Base-by-base conservation (phyloP, 2,797 vertebrate species). In the Microctenopoma stevenorrisi region DNA sequence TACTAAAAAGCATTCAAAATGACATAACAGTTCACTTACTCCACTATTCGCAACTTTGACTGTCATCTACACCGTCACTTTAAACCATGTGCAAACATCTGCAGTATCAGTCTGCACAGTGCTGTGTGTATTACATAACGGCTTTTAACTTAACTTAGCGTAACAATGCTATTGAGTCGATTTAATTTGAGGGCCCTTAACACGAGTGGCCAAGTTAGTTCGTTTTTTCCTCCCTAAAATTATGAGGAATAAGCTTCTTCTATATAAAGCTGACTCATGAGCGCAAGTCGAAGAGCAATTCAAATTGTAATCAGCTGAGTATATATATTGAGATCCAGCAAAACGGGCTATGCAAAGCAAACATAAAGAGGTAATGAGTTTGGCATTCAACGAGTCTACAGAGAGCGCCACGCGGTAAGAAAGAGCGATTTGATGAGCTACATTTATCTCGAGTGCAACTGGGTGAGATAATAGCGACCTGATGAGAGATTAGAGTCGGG, bases 381-480 rank as follows among this genome's bases (percentile, higher is more conserved):
- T 74, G 54, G 52, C n/a, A 7, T 57, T 57, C 26, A 66, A 40
- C 30, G 68, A 53, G 59, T 47, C 55, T 26, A 50, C 66, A 59
- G 70, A 65, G 59, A 42, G 66, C 37, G 58, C 26, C 40, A 10
- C 73, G 7, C 68, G 61, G 62, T 42, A 2, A 59, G 69, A 67
- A 74, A 42, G 54, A 22, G 0, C 46, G 57, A 79, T 82, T 64
- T 83, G 84, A 83, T 75, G 82, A 82, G 84, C 78, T 78, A 68
- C 83, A 87, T 85, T 89, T 69, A 90, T 91, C 82, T 38, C 1
- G 35, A 78, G 76, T 60, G 65, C 53, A 86, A 85, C 63, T 72
- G 71, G 82, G 14, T 74, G 83, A 82, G 78, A 87, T 84, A 83
- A 91, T 81, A 44, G 69, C 28, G 22, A 79, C 74, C 68, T 76